phyloP scores from a whole-genome alignment of 2,888 invertebrate species.

The Globia sparganii region DNA sequence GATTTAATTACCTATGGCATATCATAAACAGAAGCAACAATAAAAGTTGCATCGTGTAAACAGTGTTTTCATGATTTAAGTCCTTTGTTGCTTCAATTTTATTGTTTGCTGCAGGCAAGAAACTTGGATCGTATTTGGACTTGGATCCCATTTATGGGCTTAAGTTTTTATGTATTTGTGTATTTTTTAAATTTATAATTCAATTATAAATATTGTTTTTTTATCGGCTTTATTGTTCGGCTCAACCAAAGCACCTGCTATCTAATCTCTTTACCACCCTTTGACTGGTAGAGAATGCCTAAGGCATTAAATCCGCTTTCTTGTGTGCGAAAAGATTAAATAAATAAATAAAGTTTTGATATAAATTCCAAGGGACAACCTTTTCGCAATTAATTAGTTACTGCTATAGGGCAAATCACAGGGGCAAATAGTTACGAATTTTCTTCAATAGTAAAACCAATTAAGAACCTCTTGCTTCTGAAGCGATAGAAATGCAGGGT shows the following conservation, averaged over 20 bases:
- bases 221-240: too few species aligned
- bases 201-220: too few species aligned
- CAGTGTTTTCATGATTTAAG: neutral
- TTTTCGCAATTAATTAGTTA: slow-evolving; percentile 23
- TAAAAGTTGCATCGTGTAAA: neutral
- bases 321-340: too few species aligned
- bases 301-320: too few species aligned
- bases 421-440: neutral
- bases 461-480: slow-evolving; percentile 26
- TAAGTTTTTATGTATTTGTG: too few species aligned
- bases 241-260: too few species aligned
- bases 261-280: too few species aligned
- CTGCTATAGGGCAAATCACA: neutral
- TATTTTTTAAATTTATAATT: too few species aligned
- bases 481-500: slow-evolving; percentile 36
- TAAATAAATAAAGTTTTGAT: neutral
- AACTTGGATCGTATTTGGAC: neutral
- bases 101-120: neutral
- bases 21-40: neutral
- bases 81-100: neutral
- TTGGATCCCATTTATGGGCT: too few species aligned
- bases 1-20: neutral
- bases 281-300: too few species aligned
- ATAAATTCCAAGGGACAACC: neutral
- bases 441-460: slow-evolving; percentile 24